Percentiles rank a stretch among this genome's conserved stretches.
Evolutionary conservation across 2,888 invertebrate species (phyloP).

Genomic region (Philopedon plagiatum): DNA sequence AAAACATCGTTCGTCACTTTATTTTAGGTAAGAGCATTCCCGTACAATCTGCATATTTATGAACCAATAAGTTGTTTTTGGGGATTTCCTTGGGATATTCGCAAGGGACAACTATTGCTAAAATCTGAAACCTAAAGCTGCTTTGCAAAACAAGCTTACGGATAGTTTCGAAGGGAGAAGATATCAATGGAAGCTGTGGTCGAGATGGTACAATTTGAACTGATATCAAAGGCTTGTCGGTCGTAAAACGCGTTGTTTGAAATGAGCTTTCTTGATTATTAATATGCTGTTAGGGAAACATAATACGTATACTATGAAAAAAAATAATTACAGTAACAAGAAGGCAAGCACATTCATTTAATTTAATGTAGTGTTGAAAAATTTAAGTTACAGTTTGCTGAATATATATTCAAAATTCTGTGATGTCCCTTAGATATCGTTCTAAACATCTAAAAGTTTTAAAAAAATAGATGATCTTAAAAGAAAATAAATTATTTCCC

Average conservation of each 20-base stretch:
- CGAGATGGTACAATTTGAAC: not conserved
- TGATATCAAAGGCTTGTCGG: not conserved
- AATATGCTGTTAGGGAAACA: too few relatives aligned
- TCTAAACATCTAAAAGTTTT: too few relatives aligned
- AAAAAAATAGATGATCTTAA: too few relatives aligned
- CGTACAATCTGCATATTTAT: constrained; percentile 15
- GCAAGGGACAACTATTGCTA: not conserved
- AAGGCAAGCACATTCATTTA: too few relatives aligned
- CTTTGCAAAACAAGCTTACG: not conserved
- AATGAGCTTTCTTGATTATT: too few relatives aligned
- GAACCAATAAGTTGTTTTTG: constrained; percentile 5
- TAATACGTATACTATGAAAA: too few relatives aligned
- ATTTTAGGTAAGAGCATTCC: not conserved
- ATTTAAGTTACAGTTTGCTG: too few relatives aligned
- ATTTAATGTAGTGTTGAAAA: too few relatives aligned
- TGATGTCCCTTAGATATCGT: too few relatives aligned
- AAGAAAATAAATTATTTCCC: too few relatives aligned
- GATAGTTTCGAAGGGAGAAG: not conserved
- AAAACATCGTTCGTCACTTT: not conserved
- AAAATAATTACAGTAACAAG: too few relatives aligned
- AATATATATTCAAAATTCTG: too few relatives aligned
- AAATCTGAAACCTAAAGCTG: constrained; percentile 5
- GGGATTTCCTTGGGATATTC: not conserved
- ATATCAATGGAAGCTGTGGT: not conserved
- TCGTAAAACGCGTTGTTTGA: not conserved